Conservation (phyloP, 2,113 vertebrate genomes). For the Zosterops pallidus region DNA sequence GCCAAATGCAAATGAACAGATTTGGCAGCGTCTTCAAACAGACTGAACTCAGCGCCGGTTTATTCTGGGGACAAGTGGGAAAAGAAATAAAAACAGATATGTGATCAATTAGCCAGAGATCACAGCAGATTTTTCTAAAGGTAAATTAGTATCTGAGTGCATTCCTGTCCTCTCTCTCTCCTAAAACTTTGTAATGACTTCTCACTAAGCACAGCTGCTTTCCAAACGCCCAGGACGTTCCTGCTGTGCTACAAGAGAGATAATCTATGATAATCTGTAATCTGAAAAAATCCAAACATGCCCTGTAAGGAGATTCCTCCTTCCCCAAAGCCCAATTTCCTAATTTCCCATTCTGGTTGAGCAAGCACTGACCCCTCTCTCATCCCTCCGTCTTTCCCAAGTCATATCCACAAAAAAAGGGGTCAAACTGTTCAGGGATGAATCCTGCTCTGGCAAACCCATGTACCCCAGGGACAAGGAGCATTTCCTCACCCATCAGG, state of each 20-base stretch:
- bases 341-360: background rate
- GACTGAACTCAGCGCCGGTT: constrained; percentile 39
- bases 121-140: constrained; percentile 57
- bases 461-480: accelerated
- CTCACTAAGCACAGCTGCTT: constrained; percentile 50
- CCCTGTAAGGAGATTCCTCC: constrained; percentile 43
- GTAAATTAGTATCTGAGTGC: constrained; percentile 55
- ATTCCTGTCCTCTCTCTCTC: constrained; percentile 34
- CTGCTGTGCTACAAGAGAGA: background rate
- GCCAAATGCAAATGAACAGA: constrained; percentile 77
- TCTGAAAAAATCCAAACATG: constrained; percentile 58
- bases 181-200: constrained; percentile 55
- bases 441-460: background rate
- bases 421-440: background rate
- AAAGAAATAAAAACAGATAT: background rate
- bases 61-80: background rate
- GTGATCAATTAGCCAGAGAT: constrained; percentile 72
- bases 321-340: constrained; percentile 31
- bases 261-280: constrained; percentile 64
- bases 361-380: background rate
- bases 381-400: background rate
- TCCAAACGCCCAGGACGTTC: background rate
- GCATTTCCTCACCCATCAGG: background rate
- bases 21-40: constrained; percentile 69
- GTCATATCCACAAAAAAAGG: background rate